Base-by-base conservation (phyloP, 2,888 invertebrate species). In the Lagria hirta region DNA sequence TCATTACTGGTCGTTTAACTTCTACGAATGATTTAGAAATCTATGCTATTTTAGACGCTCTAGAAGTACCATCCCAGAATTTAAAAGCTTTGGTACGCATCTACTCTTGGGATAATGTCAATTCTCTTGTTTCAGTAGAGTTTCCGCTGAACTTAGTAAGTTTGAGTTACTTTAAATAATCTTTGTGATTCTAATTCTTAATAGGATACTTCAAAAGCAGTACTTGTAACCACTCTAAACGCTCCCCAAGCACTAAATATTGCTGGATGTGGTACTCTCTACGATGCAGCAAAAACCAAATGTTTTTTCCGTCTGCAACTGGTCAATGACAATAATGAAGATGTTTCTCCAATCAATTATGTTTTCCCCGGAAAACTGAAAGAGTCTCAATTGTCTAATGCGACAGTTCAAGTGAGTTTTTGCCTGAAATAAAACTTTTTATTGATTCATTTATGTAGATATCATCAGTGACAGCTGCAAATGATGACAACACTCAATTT, bases 331-430 rank as follows among this genome's bases (percentile, higher is more conserved):
- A 68, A 45, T 72, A 78, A 40, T 43, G 53, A 14, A 2, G 61
- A 68, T 13, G 62, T 72, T 1, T 1, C 74, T 81, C 2, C 83
- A 87, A 0, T 72, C 40, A 88, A 87, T 63, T 85, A 80, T 57
- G 69, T 84, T 3, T 85, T 86, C 57, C 84, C 86, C 0, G 72
- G 65, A 23, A 69, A 76, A 8, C 72, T 85, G 23, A 81, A 82
- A 55, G 59, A 72, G 24, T 71, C 78, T n/a, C n/a, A n/a, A n/a
- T n/a, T n/a, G n/a, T n/a, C n/a, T n/a, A n/a, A n/a, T n/a, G n/a
- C n/a, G n/a, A n/a, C n/a, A 18, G 20, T 18, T 5, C 5, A 18
- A 7, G 20, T 18, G 5, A n/a, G n/a, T n/a, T n/a, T 18, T 5
- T 18, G 7, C 20, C 7, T 18, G 20, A 18, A 18, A 18, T 5